These are phyloP conservation scores for Eidolon helvum DNA, from an alignment of 2,113 vertebrate species.

Conservation along the genomic window DNA sequence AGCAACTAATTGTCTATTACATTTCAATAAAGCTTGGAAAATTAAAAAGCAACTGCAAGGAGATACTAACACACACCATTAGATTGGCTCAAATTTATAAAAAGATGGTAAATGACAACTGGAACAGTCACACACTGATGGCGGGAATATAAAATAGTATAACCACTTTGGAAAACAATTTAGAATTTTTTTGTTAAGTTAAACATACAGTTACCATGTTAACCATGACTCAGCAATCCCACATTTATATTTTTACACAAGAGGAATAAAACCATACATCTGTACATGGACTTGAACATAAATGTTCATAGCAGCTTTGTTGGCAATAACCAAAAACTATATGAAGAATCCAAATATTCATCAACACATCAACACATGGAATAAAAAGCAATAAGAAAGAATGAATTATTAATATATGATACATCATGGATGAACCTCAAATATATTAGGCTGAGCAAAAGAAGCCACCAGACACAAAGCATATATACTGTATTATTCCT, in stretches of 20 bases:
- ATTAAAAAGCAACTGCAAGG: background rate
- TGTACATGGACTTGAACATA: background rate
- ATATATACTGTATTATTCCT: background rate
- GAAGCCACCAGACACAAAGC: background rate
- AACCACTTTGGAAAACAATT: background rate
- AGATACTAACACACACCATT: background rate
- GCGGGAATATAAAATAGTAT: background rate
- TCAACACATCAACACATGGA: background rate
- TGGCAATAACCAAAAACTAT: background rate
- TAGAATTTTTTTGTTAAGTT: background rate
- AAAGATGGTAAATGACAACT: background rate
- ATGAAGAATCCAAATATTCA: background rate
- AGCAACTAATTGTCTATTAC: too few relatives aligned
- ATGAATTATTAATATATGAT: background rate
- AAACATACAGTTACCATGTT: background rate
- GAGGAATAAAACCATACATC: background rate
- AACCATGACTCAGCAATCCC: background rate
- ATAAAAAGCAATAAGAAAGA: background rate
- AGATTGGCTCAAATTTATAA: background rate
- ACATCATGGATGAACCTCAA: background rate
- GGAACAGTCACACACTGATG: background rate
- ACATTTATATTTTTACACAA: background rate
- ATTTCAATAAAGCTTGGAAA: too few relatives aligned
- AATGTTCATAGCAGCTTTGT: background rate
- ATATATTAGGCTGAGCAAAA: background rate